These are phyloP conservation scores for Phoebastria nigripes DNA, from an alignment of 2,797 vertebrate genomes.

Conservation along the genomic window DNA sequence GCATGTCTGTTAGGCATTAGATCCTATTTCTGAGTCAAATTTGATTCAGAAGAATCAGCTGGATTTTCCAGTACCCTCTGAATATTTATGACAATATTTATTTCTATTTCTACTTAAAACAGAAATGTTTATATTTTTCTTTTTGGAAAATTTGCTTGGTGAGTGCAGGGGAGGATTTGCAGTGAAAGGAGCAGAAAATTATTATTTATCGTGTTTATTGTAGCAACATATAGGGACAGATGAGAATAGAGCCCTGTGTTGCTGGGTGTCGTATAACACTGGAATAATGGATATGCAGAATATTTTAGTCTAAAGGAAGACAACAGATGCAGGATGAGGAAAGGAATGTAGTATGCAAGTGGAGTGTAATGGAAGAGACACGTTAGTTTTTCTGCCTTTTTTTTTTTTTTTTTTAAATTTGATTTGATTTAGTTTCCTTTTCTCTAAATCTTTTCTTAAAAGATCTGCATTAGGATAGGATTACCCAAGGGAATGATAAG, in stretches of 20 bases:
- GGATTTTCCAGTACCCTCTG: background rate
- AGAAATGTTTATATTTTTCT: background rate
- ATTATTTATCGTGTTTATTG: background rate
- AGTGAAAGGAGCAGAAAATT: background rate
- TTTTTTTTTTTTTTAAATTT: background rate
- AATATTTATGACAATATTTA: background rate
- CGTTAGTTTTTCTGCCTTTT: background rate
- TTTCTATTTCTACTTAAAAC: background rate
- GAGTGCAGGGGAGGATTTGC: background rate
- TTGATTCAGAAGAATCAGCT: background rate
- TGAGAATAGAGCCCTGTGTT: background rate
- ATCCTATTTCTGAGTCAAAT: background rate
- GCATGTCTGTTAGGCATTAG: background rate
- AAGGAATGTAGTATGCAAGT: background rate
- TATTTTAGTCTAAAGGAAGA: background rate
- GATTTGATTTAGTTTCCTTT: background rate
- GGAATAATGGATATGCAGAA: background rate
- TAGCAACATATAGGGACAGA: background rate
- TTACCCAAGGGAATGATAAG: background rate
- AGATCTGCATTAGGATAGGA: background rate
- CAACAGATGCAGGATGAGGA: background rate
- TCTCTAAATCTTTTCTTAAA: background rate
- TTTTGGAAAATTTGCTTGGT: background rate
- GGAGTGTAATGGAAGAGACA: background rate
- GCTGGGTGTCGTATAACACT: background rate